These are phyloP conservation scores for Nyleta sp. DNA, from an alignment of 2,888 invertebrate species.

Conservation along the genomic window DNA sequence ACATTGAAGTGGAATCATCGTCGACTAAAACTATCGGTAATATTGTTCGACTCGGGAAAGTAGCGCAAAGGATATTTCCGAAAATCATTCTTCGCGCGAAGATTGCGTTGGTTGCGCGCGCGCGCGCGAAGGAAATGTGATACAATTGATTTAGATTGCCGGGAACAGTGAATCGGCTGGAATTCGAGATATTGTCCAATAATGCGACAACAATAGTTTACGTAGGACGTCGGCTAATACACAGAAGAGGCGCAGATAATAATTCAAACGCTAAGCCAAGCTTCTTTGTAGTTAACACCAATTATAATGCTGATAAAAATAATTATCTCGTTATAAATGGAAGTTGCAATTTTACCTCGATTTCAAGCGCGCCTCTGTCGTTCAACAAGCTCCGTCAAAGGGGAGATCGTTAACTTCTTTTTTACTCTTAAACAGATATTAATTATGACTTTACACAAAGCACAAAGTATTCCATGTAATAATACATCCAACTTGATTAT, in stretches of 20 bases:
- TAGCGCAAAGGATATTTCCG: conserved; percentile 8
- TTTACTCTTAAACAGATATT: conserved; percentile 22
- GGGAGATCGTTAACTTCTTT: conserved; percentile 17
- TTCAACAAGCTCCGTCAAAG: conserved; percentile 12
- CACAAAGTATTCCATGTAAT: conserved; percentile 15
- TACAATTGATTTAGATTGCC: conserved; percentile 46
- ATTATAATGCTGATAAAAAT: conserved; percentile 30
- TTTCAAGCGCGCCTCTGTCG: not conserved
- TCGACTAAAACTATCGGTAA: conserved; percentile 12
- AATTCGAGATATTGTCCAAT: conserved; percentile 49
- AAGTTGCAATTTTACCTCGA: conserved; percentile 10
- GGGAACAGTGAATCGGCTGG: conserved; percentile 45
- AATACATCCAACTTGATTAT: not conserved
- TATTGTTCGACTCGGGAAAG: not conserved
- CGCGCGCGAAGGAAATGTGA: conserved; percentile 29
- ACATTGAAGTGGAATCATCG: conserved; percentile 14
- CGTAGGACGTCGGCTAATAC: conserved; percentile 2
- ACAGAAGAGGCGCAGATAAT: not conserved
- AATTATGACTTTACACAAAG: conserved; percentile 28
- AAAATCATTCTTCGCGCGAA: conserved; percentile 11
- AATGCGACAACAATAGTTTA: conserved; percentile 12
- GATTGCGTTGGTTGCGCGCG: conserved; percentile 17
- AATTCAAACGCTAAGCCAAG: conserved; percentile 17
- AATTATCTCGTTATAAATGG: conserved; percentile 38
- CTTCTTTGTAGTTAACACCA: conserved; percentile 24